Percentiles rank a stretch among this genome's conserved stretches.
phyloP scores from a whole-genome alignment of 2,797 vertebrate species.

The Intellagama lesueurii region DNA sequence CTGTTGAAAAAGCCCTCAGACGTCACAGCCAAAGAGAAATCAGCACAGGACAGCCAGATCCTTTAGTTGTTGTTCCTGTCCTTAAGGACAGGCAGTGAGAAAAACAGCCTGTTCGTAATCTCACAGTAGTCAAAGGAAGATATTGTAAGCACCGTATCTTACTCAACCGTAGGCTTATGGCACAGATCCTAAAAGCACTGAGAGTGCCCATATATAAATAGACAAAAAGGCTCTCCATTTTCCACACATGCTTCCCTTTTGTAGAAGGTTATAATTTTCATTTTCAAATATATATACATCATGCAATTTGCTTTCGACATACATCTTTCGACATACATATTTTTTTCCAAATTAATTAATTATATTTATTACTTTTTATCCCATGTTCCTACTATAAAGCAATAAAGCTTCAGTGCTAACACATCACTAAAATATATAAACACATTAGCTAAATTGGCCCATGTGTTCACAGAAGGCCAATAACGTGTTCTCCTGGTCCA shows the following conservation, averaged over 20 bases:
- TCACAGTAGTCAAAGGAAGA: slow-evolving; percentile 11
- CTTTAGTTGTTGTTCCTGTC: neutral
- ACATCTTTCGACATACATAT: neutral
- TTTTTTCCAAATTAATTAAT: neutral
- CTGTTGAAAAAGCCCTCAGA: neutral
- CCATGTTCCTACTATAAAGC: neutral
- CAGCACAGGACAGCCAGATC: neutral
- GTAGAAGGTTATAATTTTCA: neutral
- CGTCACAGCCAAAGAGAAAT: neutral
- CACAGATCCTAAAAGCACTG: neutral
- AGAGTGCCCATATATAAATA: fast-evolving
- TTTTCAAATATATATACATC: no score
- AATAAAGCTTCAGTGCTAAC: neutral
- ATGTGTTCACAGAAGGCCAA: no score
- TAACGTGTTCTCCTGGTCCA: no score
- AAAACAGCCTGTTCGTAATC: slow-evolving; percentile 24
- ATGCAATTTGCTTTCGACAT: neutral
- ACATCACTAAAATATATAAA: neutral
- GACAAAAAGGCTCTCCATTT: neutral
- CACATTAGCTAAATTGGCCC: no score
- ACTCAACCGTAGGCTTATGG: neutral
- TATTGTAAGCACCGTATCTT: slow-evolving; percentile 25
- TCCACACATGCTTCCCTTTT: neutral
- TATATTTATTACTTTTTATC: neutral
- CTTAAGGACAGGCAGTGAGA: neutral